Base-by-base conservation (phyloP, 2,888 invertebrate species). In the Alloscopus bannaensis region DNA sequence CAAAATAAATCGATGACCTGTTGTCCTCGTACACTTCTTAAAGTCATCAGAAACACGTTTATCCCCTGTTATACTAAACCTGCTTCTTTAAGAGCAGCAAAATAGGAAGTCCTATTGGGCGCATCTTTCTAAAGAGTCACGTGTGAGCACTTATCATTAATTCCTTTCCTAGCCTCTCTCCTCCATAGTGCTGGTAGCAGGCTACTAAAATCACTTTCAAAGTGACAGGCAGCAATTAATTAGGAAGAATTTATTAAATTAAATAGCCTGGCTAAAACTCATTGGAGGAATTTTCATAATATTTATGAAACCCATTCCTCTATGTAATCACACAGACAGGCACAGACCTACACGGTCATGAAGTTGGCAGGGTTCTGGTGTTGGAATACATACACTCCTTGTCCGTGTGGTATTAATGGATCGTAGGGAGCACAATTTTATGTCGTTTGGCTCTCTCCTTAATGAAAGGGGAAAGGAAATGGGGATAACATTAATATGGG, bases 151-250 rank as follows among this genome's bases (percentile, higher is more conserved):
- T 66, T 59, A 45, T 68, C 66, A 75, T 59, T 75, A 68, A 47
- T 36, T 66, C 31, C 59, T 47, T 6, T 3, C 52, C 52, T 45
- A 50, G 59, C 66, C 75, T 18, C 52, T 24, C 31, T 24, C 50
- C 57, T 45, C 64, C 50, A 65, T 22, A 22, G 24, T 31, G 50
- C 47, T 50, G 40, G 62, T 29, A 75, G 68, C 36, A 76, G 47
- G 68, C 40, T 28, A 40, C 68, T 36, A 52, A 68, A 76, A 76
- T 76, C 76, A 76, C 68, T 76, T 76, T 50, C 36, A 75, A 76
- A 75, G 68, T 75, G 75, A 75, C 68, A 68, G 68, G 76, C 47
- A 29, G 68, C 76, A 76, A 76, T 76, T 76, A 76, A 76, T 76
- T 76, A 76, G 62, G 40, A 66, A 24, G 40, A 76, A 68, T 68